These are phyloP conservation scores for Hydra vulgaris DNA, from an alignment of 30 jellyfish, hydroid and myxozoan genomes.

Conservation along the genomic window DNA sequence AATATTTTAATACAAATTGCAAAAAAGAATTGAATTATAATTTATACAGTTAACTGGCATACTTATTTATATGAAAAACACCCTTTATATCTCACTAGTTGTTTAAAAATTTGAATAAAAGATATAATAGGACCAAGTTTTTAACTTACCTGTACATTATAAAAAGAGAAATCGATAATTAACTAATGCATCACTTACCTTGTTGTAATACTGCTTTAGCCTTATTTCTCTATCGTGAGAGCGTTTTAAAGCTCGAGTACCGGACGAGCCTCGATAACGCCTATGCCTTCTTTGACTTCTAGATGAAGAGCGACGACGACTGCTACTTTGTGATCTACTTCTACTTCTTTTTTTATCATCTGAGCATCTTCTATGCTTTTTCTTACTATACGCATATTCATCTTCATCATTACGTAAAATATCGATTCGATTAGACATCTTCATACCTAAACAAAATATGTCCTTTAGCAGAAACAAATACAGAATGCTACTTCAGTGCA, in stretches of 20 bases:
- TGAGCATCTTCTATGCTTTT: neutral
- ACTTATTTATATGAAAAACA: no score
- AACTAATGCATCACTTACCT: conserved; percentile 5
- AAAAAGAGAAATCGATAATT: neutral
- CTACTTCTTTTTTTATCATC: neutral
- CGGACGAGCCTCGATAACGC: conserved; percentile 78
- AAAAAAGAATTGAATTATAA: neutral
- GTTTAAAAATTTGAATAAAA: neutral
- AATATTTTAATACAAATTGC: neutral
- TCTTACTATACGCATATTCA: neutral
- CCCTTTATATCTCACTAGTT: neutral
- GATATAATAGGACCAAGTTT: neutral
- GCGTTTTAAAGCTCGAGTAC: conserved; percentile 73
- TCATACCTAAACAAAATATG: neutral
- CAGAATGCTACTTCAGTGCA: neutral
- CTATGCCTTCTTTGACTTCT: conserved; percentile 50
- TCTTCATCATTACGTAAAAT: neutral
- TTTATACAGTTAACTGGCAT: neutral
- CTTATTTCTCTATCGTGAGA: conserved; percentile 67
- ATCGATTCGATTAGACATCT: neutral
- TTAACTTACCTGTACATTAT: neutral
- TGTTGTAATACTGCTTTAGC: conserved; percentile 40
- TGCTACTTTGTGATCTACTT: conserved; percentile 19
- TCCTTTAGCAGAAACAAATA: no score
- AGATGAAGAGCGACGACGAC: conserved; percentile 14